These are phyloP conservation scores for Papilio gigon DNA, from an alignment of 2,888 invertebrate species.

Conservation along the genomic window DNA sequence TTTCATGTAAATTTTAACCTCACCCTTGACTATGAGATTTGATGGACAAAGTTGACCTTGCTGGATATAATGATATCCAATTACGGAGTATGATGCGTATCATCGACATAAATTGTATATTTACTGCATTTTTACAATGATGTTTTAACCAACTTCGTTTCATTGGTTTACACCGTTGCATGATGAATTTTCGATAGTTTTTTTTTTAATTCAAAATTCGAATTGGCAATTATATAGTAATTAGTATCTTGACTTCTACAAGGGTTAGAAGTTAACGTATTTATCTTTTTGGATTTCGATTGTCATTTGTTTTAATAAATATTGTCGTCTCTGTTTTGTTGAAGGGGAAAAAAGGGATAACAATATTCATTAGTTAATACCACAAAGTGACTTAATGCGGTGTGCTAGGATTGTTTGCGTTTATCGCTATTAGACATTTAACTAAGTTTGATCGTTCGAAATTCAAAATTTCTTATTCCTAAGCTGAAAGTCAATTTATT, in stretches of 20 bases:
- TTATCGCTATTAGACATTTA: background rate
- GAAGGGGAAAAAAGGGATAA: too few relatives aligned
- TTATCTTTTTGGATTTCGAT: too few relatives aligned
- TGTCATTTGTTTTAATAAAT: too few relatives aligned
- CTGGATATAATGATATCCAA: conserved; percentile 19
- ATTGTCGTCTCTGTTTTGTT: too few relatives aligned
- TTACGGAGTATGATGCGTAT: background rate
- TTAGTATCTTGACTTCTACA: too few relatives aligned
- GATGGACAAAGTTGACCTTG: conserved; percentile 18
- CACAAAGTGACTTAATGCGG: too few relatives aligned
- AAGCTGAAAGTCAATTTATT: background rate
- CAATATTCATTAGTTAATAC: too few relatives aligned
- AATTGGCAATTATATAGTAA: too few relatives aligned
- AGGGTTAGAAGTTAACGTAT: too few relatives aligned
- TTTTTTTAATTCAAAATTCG: too few relatives aligned
- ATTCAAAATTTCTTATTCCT: background rate
- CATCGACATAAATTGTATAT: conserved; percentile 25
- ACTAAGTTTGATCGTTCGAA: background rate
- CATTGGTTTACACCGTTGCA: background rate
- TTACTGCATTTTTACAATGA: conserved; percentile 33
- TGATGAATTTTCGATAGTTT: background rate
- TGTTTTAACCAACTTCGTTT: conserved; percentile 21
- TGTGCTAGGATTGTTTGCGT: background rate
- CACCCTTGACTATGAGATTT: conserved; percentile 31
- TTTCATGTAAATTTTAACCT: conserved; percentile 23